These are phyloP conservation scores for Hylaeus volcanicus DNA, from an alignment of 1,140 invertebrate species.

Conservation along the genomic window DNA sequence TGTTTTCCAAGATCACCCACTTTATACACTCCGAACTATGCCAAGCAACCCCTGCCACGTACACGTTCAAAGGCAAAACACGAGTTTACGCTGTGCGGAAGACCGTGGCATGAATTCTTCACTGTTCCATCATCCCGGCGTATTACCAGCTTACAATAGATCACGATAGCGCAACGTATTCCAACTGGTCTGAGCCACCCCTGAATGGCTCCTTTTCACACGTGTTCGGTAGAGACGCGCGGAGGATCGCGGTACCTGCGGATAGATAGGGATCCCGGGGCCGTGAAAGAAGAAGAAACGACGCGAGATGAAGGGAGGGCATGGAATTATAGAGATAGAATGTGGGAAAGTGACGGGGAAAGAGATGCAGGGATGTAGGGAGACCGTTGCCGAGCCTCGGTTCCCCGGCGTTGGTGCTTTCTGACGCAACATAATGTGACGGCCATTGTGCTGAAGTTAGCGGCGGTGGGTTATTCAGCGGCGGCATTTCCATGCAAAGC, in stretches of 20 bases:
- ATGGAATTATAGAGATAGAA: constrained; percentile 31
- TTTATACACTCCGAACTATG: too few species aligned
- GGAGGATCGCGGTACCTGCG: constrained; percentile 2
- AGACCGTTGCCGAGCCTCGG: constrained; percentile 36
- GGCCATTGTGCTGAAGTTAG: constrained; percentile 74
- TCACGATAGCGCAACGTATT: constrained; percentile 23
- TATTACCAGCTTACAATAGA: constrained; percentile 38
- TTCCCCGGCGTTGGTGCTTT: constrained; percentile 60
- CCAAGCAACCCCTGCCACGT: too few species aligned
- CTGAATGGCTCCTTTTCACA: constrained; percentile 34
- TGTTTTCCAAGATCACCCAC: too few species aligned
- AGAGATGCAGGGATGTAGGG: constrained; percentile 18
- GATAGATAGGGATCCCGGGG: constrained; percentile 21
- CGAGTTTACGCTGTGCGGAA: not conserved
- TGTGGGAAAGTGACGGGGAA: constrained; percentile 34
- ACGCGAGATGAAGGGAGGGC: not conserved
- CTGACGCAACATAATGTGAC: constrained; percentile 75
- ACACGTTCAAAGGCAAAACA: not conserved
- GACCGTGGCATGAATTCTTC: constrained; percentile 9
- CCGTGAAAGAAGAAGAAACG: constrained; percentile 17
- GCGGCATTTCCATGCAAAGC: constrained; percentile 74
- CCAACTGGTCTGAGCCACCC: constrained; percentile 12
- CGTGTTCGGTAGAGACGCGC: constrained; percentile 14
- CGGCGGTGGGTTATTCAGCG: constrained; percentile 71
- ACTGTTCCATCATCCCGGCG: not conserved